phyloP scores from a whole-genome alignment of 2,797 vertebrate genomes.

The Australoheros facetus region DNA sequence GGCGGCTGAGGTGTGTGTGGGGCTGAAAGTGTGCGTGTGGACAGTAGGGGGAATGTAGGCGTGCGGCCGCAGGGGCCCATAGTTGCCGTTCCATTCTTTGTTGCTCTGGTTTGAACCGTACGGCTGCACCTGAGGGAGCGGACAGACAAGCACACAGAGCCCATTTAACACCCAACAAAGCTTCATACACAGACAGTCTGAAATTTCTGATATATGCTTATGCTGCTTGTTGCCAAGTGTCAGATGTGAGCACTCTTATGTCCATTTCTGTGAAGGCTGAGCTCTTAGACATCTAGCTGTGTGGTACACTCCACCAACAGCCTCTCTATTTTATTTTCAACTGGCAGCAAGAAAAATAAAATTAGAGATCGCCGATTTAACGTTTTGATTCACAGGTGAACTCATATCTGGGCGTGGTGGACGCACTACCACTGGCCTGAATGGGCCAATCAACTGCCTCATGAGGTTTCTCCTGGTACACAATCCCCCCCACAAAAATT shows the following conservation, averaged over 20 bases:
- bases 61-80: constrained; percentile 87
- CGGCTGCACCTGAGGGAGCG: constrained; percentile 84
- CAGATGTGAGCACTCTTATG: background rate
- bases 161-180: background rate
- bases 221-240: too few species aligned
- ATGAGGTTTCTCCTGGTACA: background rate
- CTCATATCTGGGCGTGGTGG: background rate
- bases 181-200: background rate
- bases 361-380: background rate
- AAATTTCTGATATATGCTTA: rapidly evolving
- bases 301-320: background rate
- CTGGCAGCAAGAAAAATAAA: background rate
- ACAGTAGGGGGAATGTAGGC: constrained; percentile 89
- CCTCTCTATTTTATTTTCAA: background rate
- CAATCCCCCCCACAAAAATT: too few species aligned
- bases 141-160: background rate
- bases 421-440: background rate
- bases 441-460: background rate
- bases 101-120: constrained; percentile 84
- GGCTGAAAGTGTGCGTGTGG: constrained; percentile 89
- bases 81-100: constrained; percentile 97
- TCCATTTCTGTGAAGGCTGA: background rate
- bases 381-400: background rate
- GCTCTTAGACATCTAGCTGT: background rate
- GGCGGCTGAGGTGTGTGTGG: constrained; percentile 80